Base-by-base conservation (phyloP, 2,113 vertebrate genomes). In the Xiphophorus couchianus region DNA sequence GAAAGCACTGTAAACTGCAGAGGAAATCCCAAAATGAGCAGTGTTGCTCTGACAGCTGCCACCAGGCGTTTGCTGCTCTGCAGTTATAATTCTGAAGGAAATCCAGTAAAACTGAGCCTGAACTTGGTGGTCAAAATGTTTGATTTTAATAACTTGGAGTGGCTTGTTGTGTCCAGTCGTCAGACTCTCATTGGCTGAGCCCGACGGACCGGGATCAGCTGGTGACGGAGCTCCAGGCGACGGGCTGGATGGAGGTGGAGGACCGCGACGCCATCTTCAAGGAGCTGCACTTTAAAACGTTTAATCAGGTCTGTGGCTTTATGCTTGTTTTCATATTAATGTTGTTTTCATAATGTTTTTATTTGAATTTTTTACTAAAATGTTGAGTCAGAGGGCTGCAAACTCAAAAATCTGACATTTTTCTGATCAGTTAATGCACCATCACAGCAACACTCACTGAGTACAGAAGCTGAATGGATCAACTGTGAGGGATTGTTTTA, bases 181-280 rank as follows among this genome's bases (percentile, higher is more conserved):
- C 95, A 25, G 95, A 96, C 74, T 91, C 95, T 27, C 95, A 95
- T 48, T 94, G 94, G 94, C 85, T 98, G 86, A 92, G 95, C 0
- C 44, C 95, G n/a, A 93, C 96, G 35, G 98, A 99, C 90, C 96
- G 96, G 74, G 96, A 86, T 22, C 95, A 96, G 84, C 81, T 92
- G 63, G 76, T 98, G 33, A 92, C 87, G 58, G 96, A 96, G 75
- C 94, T 99, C 75, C 96, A 95, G 88, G 90, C 95, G 60, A 89
- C 96, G 0, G 98, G 98, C 42, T 99, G 98, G 98, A 89, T 92
- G 60, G 94, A 96, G 76, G 86, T 96, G 77, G 94, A 94, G 1
- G 94, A 94, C 61, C 95, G 97, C 51, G 95, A 98, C 71, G 97
- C 98, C 82, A 95, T 99, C 83, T 97, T 96, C 92, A 99, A 98